Conservation (phyloP, 2,888 invertebrate genomes). For the Liopterus haemorrhoidalis region DNA sequence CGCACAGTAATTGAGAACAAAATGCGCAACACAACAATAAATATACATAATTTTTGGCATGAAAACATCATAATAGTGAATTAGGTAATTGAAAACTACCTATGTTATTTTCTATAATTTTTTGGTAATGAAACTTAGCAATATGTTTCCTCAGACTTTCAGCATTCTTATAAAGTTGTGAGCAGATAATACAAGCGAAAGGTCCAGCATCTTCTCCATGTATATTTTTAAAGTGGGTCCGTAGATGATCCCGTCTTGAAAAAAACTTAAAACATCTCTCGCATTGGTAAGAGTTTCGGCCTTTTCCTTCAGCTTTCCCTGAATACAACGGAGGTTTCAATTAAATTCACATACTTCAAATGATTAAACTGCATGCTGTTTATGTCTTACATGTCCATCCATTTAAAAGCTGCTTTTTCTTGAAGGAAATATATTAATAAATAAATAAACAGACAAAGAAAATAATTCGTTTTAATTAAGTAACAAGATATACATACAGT, state of each 20-base stretch:
- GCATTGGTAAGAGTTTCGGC: slow-evolving; percentile 40
- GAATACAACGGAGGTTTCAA: slow-evolving; percentile 34
- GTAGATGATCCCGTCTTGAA: slow-evolving; percentile 45
- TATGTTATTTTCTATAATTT: slow-evolving; percentile 22
- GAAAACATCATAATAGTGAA: no score
- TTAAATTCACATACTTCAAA: slow-evolving; percentile 17
- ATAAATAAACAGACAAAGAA: no score
- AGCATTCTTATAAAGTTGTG: slow-evolving; percentile 46
- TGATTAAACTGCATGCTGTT: no score
- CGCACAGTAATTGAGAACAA: no score
- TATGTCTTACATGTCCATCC: no score
- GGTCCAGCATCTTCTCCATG: slow-evolving; percentile 48
- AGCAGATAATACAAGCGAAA: slow-evolving; percentile 45
- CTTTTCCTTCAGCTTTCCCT: slow-evolving; percentile 39
- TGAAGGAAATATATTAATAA: no score
- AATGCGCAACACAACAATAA: neutral
- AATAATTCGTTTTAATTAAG: no score
- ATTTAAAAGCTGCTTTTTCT: no score
- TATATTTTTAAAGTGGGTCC: slow-evolving; percentile 47
- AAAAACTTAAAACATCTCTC: slow-evolving; percentile 44
- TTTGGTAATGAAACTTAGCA: slow-evolving; percentile 44
- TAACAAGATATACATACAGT: no score
- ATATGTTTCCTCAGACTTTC: slow-evolving; percentile 47
- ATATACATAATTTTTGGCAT: no score
- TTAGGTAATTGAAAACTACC: no score